Evolutionary conservation across 1,140 invertebrate genomes (phyloP).

Genomic region (Brachionus rubens): DNA sequence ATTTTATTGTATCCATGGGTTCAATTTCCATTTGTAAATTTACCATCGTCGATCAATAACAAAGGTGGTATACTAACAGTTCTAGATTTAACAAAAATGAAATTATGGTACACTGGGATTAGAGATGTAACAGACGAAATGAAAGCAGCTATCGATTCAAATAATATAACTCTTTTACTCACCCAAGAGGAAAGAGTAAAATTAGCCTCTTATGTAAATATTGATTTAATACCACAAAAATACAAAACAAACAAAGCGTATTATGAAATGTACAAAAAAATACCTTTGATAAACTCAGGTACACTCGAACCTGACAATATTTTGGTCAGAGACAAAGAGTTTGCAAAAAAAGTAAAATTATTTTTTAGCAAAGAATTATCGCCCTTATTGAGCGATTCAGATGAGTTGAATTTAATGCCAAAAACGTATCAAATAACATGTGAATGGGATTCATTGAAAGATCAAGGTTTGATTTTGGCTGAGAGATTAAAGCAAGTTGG

Average conservation of each 20-base stretch:
- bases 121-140: neutral
- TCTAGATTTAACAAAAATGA: neutral
- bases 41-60: conserved; percentile 1
- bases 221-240: neutral
- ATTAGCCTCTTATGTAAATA: neutral
- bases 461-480: conserved; percentile 19
- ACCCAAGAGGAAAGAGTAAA: neutral
- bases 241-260: neutral
- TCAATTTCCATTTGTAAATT: neutral
- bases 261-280: neutral
- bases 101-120: conserved; percentile 18
- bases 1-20: conserved; percentile 37
- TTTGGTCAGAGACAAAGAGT: neutral
- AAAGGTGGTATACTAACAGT: neutral
- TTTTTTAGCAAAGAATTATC: conserved; percentile 5
- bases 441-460: conserved; percentile 29
- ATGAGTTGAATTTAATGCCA: neutral
- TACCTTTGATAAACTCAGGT: neutral
- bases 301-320: neutral
- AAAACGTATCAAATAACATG: conserved; percentile 21
- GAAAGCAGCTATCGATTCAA: neutral
- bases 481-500: conserved; percentile 12
- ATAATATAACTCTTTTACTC: neutral
- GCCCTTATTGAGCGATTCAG: neutral
- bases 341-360: neutral